These are phyloP conservation scores for Thermophis baileyi DNA, from an alignment of 2,113 vertebrate species.

Conservation along the genomic window DNA sequence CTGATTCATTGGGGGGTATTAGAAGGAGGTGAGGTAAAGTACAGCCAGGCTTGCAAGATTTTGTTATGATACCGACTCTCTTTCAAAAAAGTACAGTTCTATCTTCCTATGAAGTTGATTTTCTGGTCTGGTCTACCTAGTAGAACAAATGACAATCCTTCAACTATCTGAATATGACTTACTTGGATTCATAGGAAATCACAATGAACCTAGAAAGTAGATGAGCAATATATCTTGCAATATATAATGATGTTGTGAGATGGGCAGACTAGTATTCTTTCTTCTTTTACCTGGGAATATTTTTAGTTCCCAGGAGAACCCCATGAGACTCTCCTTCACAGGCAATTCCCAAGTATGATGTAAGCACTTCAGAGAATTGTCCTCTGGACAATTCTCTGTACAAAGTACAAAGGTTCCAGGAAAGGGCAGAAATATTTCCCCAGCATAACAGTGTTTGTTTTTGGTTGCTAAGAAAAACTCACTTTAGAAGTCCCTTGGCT, in stretches of 20 bases:
- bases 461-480: conserved; percentile 12
- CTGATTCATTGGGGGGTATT: not conserved
- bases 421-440: not conserved
- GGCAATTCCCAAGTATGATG: not conserved
- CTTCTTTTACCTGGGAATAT: not conserved
- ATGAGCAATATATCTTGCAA: rapidly evolving
- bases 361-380: conserved; percentile 23
- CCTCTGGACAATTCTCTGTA: too few relatives aligned
- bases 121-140: not conserved
- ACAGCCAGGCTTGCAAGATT: not conserved
- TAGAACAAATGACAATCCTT: not conserved
- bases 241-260: not conserved
- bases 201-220: not conserved
- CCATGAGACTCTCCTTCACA: not conserved
- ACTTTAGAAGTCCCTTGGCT: rapidly evolving
- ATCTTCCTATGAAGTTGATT: not conserved
- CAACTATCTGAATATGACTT: not conserved
- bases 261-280: not conserved
- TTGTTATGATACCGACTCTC: not conserved
- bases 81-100: not conserved
- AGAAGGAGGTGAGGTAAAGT: not conserved
- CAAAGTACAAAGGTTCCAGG: not conserved
- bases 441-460: not conserved
- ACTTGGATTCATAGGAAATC: not conserved
- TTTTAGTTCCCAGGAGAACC: conserved; percentile 27